Evolutionary conservation across 2,888 invertebrate species (phyloP).

Genomic region (Halocaridina rubra): DNA sequence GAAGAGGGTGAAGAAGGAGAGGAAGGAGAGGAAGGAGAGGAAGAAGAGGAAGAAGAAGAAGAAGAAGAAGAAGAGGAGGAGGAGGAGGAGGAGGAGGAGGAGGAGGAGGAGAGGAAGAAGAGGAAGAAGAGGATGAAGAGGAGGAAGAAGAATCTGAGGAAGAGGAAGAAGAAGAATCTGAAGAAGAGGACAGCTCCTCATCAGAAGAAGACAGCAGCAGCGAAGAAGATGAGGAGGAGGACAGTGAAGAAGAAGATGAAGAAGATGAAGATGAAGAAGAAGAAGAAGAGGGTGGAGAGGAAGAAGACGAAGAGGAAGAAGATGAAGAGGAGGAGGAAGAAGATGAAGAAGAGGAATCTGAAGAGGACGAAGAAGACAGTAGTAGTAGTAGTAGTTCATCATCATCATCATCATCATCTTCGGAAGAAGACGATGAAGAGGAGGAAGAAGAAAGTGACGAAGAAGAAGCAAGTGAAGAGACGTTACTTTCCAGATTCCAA

Average conservation of each 20-base stretch:
- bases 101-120: neutral
- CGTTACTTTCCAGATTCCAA: slow-evolving; percentile 17
- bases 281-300: neutral
- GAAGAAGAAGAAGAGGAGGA: neutral
- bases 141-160: neutral
- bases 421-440: neutral
- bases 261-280: neutral
- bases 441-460: neutral
- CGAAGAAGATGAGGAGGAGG: neutral
- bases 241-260: neutral
- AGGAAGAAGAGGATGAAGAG: neutral
- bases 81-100: neutral
- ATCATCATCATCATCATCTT: neutral
- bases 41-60: neutral
- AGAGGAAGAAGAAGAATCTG: neutral
- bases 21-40: neutral
- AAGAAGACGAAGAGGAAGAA: slow-evolving; percentile 15
- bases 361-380: neutral
- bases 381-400: neutral
- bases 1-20: neutral
- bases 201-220: too few species aligned
- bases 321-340: slow-evolving; percentile 12
- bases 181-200: neutral
- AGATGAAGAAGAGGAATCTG: slow-evolving; percentile 9
- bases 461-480: neutral